These are phyloP conservation scores for Chalcosyrphus nemorum DNA, from an alignment of 2,888 invertebrate species.

Conservation along the genomic window DNA sequence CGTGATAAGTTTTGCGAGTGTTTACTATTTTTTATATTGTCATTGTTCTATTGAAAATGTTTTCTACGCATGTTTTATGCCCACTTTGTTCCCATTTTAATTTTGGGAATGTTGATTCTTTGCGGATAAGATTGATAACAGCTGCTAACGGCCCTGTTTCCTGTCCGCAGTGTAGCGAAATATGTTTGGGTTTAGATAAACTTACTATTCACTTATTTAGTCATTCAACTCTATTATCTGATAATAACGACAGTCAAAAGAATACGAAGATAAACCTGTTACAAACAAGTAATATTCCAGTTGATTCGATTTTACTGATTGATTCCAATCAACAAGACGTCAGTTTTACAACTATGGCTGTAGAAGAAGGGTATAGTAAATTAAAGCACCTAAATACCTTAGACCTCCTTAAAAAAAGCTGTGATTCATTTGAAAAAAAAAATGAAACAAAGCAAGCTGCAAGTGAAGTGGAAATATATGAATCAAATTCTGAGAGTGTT, in stretches of 20 bases:
- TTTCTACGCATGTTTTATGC: constrained; percentile 86
- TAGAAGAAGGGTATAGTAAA: too few species aligned
- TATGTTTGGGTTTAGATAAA: constrained; percentile 90
- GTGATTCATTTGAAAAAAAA: not conserved
- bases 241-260: not conserved
- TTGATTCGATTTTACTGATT: not conserved
- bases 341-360: too few species aligned
- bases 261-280: constrained; percentile 6
- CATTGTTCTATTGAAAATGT: too few species aligned
- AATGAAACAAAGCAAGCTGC: too few species aligned
- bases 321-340: not conserved
- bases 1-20: too few species aligned
- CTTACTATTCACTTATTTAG: constrained; percentile 92
- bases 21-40: too few species aligned
- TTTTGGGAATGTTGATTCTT: constrained; percentile 87
- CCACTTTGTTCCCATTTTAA: constrained; percentile 89
- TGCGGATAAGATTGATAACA: constrained; percentile 88
- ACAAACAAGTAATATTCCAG: not conserved
- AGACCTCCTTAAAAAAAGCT: not conserved
- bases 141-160: constrained; percentile 89
- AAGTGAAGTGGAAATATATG: not conserved
- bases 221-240: constrained; percentile 83
- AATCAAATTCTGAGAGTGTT: not conserved
- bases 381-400: not conserved
- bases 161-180: constrained; percentile 91